phyloP scores from a whole-genome alignment of 2,113 vertebrate species.

The Ictidomys tridecemlineatus region DNA sequence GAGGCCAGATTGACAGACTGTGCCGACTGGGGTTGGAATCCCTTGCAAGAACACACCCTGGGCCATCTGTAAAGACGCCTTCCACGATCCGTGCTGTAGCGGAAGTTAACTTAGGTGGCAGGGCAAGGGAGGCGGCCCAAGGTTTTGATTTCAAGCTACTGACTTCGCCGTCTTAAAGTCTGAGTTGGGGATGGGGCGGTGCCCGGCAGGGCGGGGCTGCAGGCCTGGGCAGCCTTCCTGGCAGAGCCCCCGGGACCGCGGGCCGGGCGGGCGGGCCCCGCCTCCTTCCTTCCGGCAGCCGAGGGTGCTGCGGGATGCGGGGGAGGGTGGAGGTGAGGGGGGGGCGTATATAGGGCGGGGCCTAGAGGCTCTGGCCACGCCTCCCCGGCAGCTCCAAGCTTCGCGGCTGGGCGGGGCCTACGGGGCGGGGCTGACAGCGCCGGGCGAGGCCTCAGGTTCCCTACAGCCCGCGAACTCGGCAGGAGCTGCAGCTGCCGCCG shows the following conservation, averaged over 20 bases:
- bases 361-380: not conserved
- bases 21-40: not conserved
- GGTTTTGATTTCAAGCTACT: not conserved
- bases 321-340: not conserved
- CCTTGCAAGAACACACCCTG: not conserved
- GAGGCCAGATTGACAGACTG: not conserved
- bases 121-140: not conserved
- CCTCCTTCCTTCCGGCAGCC: not conserved
- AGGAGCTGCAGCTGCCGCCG: conserved; percentile 75
- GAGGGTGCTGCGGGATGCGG: rapidly evolving
- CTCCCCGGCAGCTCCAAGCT: not conserved
- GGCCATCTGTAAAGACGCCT: not conserved
- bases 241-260: rapidly evolving
- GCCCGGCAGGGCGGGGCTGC: not conserved
- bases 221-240: rapidly evolving
- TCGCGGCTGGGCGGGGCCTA: not conserved
- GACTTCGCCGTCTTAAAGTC: not conserved
- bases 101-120: not conserved
- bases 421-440: conserved; percentile 3
- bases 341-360: not conserved
- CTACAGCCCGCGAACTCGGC: conserved; percentile 67
- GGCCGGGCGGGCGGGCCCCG: rapidly evolving
- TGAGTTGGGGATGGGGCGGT: rapidly evolving
- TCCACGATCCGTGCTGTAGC: not conserved
- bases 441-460: conserved; percentile 22